Conservation (phyloP, 2,888 invertebrate species). For the Chymomyza procnemis region DNA sequence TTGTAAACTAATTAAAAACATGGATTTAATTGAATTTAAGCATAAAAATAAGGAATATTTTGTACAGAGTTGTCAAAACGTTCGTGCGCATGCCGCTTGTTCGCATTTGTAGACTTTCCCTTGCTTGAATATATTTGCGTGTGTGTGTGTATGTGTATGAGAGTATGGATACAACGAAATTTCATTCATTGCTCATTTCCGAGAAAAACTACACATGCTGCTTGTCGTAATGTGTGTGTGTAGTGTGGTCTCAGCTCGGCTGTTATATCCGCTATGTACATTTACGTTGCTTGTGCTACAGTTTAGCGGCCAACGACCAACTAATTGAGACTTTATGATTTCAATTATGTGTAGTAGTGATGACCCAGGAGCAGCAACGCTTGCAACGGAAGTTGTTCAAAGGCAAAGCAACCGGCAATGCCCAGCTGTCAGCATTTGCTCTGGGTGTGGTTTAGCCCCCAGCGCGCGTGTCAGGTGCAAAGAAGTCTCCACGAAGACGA, state of each 20-base stretch:
- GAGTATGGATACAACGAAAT: conserved; percentile 64
- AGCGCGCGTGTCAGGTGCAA: conserved; percentile 43
- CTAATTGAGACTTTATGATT: not conserved
- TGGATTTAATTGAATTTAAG: not conserved
- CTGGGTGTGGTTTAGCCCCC: conserved; percentile 21
- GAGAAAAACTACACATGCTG: conserved; percentile 58
- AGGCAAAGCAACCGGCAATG: conserved; percentile 3
- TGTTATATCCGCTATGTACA: conserved; percentile 36
- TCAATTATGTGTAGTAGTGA: not conserved
- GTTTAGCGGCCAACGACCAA: not conserved
- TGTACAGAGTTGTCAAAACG: conserved; percentile 50
- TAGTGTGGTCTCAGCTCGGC: conserved; percentile 30
- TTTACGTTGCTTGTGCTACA: conserved; percentile 24
- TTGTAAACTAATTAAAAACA: conserved; percentile 7
- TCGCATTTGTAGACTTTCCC: conserved; percentile 62
- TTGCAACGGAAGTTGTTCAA: conserved; percentile 22
- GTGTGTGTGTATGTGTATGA: conserved; percentile 24
- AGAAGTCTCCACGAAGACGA: conserved; percentile 46
- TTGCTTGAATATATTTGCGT: conserved; percentile 44
- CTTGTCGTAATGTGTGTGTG: conserved; percentile 13
- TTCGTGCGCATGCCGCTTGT: conserved; percentile 1
- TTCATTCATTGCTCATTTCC: conserved; percentile 72
- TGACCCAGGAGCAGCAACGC: conserved; percentile 10
- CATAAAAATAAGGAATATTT: conserved; percentile 44
- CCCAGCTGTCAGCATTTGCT: conserved; percentile 6